phyloP scores from a whole-genome alignment of 2,797 vertebrate genomes.

The Mallotus villosus region DNA sequence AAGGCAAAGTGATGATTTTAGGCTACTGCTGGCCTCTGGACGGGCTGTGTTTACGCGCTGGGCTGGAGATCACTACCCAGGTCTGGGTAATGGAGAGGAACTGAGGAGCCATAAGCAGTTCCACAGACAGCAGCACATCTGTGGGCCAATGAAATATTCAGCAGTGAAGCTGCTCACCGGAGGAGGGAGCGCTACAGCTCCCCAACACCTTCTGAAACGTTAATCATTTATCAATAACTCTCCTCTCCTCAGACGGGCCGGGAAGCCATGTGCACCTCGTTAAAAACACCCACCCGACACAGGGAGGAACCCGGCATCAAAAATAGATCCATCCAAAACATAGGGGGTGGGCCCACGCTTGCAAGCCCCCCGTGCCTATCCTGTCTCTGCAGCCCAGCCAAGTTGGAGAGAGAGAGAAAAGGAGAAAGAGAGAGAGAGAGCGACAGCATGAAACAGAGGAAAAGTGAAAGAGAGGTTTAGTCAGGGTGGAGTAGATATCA shows the following conservation, averaged over 20 bases:
- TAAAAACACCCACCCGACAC: conserved; percentile 64
- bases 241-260: conserved; percentile 64
- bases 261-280: conserved; percentile 65
- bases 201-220: conserved; percentile 77
- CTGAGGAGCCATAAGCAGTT: conserved; percentile 74
- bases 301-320: conserved; percentile 66
- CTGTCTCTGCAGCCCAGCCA: conserved; percentile 26
- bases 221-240: conserved; percentile 86
- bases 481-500: conserved; percentile 41
- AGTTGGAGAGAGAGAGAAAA: neutral
- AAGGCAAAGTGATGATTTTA: neutral
- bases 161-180: conserved; percentile 72
- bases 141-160: conserved; percentile 84
- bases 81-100: conserved; percentile 65
- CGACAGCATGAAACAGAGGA: neutral
- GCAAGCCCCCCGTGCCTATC: conserved; percentile 19
- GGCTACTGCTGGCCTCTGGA: neutral
- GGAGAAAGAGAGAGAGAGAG: conserved; percentile 12
- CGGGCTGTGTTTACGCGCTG: neutral
- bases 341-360: conserved; percentile 29
- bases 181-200: conserved; percentile 69
- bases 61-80: conserved; percentile 55
- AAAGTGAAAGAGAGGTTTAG: conserved; percentile 43
- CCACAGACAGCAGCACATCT: conserved; percentile 83
- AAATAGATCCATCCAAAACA: conserved; percentile 71